Conservation (phyloP, 1,140 invertebrate species). For the Maniola jurtina region DNA sequence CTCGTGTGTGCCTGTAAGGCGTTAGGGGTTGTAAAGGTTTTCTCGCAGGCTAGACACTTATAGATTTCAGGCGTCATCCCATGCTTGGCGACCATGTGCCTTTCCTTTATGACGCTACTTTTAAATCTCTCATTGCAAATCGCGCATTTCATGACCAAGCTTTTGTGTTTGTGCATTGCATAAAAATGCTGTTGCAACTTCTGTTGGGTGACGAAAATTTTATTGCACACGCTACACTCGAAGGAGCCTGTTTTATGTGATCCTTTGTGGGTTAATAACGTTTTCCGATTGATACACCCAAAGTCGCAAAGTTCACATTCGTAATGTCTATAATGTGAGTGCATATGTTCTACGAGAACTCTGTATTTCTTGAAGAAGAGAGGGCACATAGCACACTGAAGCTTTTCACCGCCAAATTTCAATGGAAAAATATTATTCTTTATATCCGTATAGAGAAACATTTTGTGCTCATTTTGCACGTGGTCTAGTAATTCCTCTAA, state of each 20-base stretch:
- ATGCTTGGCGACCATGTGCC: constrained; percentile 39
- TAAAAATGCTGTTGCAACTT: neutral
- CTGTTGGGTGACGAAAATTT: constrained; percentile 23
- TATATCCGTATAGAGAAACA: constrained; percentile 33
- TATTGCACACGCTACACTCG: constrained; percentile 38
- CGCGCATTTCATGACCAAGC: constrained; percentile 25
- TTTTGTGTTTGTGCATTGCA: constrained; percentile 16
- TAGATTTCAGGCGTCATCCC: constrained; percentile 33
- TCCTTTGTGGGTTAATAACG: constrained; percentile 39
- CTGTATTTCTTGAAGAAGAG: constrained; percentile 51
- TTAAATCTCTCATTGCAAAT: constrained; percentile 31
- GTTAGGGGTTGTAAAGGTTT: neutral
- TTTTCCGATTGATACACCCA: constrained; percentile 42
- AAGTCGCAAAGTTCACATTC: constrained; percentile 51
- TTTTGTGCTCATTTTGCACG: constrained; percentile 32
- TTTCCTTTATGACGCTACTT: constrained; percentile 26
- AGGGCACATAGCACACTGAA: constrained; percentile 40
- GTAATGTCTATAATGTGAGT: constrained; percentile 53
- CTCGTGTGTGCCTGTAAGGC: neutral
- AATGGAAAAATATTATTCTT: constrained; percentile 40
- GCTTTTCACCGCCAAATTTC: constrained; percentile 30
- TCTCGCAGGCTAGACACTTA: neutral
- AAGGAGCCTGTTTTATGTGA: constrained; percentile 47
- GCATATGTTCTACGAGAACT: constrained; percentile 56
- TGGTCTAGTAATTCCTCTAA: constrained; percentile 36